These are phyloP conservation scores for Philereme vetulata DNA, from an alignment of 2,888 invertebrate genomes.

Conservation along the genomic window DNA sequence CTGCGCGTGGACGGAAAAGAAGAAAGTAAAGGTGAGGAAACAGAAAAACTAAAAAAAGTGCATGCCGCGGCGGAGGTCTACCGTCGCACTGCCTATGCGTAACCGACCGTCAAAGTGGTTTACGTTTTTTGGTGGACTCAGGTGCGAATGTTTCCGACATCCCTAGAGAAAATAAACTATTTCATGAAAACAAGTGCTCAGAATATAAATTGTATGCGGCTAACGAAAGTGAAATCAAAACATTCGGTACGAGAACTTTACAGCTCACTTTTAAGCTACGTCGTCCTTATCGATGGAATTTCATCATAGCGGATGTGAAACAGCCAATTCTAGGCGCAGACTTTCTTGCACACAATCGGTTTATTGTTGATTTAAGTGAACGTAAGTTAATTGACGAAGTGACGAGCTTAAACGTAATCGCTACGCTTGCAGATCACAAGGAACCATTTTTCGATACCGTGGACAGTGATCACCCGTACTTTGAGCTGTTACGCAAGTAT, in stretches of 20 bases:
- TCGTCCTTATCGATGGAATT: conserved; percentile 37
- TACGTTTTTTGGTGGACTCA: conserved; percentile 29
- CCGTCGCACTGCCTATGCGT: too few relatives aligned
- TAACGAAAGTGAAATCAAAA: conserved; percentile 30
- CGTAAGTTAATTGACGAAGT: conserved; percentile 32
- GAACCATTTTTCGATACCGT: conserved; percentile 10
- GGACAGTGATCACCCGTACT: conserved; percentile 19
- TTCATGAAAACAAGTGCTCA: too few relatives aligned
- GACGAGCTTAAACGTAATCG: conserved; percentile 28
- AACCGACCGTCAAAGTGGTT: background rate
- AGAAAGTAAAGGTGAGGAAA: too few relatives aligned
- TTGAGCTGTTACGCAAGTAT: conserved; percentile 25
- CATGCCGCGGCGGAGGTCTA: background rate
- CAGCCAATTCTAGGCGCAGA: conserved; percentile 44
- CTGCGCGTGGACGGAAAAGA: conserved; percentile 7
- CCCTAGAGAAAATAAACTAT: background rate
- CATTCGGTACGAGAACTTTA: conserved; percentile 29
- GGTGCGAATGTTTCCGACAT: conserved; percentile 31
- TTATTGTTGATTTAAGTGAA: conserved; percentile 36
- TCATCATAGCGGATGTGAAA: conserved; percentile 36
- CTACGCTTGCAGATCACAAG: conserved; percentile 11
- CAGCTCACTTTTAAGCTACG: conserved; percentile 36
- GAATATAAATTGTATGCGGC: conserved; percentile 36
- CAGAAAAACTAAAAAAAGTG: conserved; percentile 5
- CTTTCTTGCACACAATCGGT: conserved; percentile 34